These are phyloP conservation scores for Lagocephalus sceleratus DNA, from an alignment of 2,797 vertebrate species.

Conservation along the genomic window DNA sequence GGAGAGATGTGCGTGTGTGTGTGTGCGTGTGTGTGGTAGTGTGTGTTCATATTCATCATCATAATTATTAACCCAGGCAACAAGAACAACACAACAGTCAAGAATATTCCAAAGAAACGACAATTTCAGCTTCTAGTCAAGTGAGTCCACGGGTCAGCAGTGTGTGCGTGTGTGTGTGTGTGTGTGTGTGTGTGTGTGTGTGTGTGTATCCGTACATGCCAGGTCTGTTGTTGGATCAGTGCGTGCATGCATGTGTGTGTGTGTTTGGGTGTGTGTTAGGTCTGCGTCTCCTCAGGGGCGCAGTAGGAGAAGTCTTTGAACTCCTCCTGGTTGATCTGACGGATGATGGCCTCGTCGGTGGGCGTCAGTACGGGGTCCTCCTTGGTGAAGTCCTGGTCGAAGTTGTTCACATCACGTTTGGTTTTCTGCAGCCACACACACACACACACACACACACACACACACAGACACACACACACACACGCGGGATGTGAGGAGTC, in stretches of 20 bases:
- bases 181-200: constrained; percentile 26
- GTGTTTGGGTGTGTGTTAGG: constrained; percentile 70
- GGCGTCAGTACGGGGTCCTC: constrained; percentile 95
- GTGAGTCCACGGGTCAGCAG: constrained; percentile 33
- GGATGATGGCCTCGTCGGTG: constrained; percentile 95
- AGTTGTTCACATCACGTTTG: constrained; percentile 99
- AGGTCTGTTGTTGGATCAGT: constrained; percentile 22
- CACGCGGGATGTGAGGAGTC: constrained; percentile 9
- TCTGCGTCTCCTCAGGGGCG: constrained; percentile 87
- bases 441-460: constrained; percentile 19
- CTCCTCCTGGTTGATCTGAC: constrained; percentile 99
- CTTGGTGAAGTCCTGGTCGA: constrained; percentile 99
- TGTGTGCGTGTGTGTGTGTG: constrained; percentile 16
- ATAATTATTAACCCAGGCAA: constrained; percentile 67
- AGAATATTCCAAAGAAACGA: constrained; percentile 69
- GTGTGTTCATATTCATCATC: constrained; percentile 44
- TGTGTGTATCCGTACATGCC: constrained; percentile 29
- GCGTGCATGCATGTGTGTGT: constrained; percentile 29
- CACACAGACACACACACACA: constrained; percentile 15
- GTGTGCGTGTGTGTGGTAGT: constrained; percentile 25
- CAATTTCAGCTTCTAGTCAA: constrained; percentile 70
- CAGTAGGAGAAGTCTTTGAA: constrained; percentile 99
- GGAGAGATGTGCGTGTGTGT: constrained; percentile 1
- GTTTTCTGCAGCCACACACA: constrained; percentile 83
- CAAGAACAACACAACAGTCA: constrained; percentile 70